phyloP scores from a whole-genome alignment of 2,113 vertebrate species.

The Parus major region DNA sequence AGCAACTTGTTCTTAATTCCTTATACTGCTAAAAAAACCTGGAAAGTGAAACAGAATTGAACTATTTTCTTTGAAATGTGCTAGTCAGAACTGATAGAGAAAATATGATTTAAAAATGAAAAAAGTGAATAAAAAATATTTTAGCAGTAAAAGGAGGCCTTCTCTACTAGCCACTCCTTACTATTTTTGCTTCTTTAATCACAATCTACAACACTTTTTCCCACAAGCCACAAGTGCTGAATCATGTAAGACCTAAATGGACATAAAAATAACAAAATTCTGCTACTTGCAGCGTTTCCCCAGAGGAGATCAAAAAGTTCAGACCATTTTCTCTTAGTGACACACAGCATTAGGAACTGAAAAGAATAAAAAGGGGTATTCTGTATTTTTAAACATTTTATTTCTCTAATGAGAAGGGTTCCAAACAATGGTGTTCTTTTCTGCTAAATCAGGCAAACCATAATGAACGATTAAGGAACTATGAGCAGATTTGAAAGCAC shows the following conservation, averaged over 20 bases:
- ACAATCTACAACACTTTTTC: slow-evolving; percentile 32
- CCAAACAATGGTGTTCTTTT: not conserved
- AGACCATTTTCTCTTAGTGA: slow-evolving; percentile 54
- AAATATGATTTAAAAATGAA: not conserved
- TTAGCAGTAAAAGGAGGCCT: not conserved
- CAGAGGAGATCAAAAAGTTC: slow-evolving; percentile 46
- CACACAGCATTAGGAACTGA: not conserved
- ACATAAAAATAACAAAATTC: slow-evolving; percentile 57
- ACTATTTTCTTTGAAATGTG: not conserved
- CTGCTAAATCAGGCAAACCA: not conserved
- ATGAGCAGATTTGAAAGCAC: slow-evolving; percentile 9
- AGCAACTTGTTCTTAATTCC: not conserved
- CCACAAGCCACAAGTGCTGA: slow-evolving; percentile 54
- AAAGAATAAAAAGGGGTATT: not conserved
- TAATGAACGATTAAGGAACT: not conserved
- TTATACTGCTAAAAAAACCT: not conserved
- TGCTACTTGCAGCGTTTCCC: slow-evolving; percentile 29
- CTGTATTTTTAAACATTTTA: not conserved
- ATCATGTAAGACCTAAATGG: slow-evolving; percentile 47
- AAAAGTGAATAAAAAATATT: not conserved
- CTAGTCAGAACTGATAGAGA: not conserved
- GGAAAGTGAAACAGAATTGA: not conserved
- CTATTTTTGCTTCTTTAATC: slow-evolving; percentile 53
- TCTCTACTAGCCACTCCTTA: not conserved
- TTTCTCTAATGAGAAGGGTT: not conserved